A percentile compares a stretch with the other conserved stretches of the same genome.
Evolutionary conservation across 1,140 invertebrate genomes (phyloP).

Genomic region (Oreohelix idahoensis): DNA sequence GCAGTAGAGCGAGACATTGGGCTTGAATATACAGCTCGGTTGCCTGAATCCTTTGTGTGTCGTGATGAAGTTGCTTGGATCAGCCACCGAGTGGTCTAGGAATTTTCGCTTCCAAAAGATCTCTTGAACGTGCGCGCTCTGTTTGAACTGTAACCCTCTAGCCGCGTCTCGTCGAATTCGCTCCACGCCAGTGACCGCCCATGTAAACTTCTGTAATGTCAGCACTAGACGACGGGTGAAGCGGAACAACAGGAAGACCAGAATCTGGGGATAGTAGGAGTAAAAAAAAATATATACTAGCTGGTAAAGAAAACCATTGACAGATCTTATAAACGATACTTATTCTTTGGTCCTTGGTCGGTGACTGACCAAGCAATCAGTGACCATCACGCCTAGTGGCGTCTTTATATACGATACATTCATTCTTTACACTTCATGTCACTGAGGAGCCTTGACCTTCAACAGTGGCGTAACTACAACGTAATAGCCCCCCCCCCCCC

Average conservation of each 20-base stretch:
- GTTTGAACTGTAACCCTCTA: conserved; percentile 63
- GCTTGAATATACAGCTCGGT: conserved; percentile 63
- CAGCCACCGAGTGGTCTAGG: conserved; percentile 54
- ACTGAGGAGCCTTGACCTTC: too few relatives aligned
- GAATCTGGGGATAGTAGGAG: conserved; percentile 34
- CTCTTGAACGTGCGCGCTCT: conserved; percentile 66
- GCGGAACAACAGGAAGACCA: conserved; percentile 58
- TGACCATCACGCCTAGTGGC: too few relatives aligned
- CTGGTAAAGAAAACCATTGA: too few relatives aligned
- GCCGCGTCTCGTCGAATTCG: conserved; percentile 61
- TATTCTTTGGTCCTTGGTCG: too few relatives aligned
- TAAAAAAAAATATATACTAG: background rate
- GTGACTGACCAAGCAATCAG: too few relatives aligned
- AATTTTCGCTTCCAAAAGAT: conserved; percentile 67
- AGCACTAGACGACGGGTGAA: conserved; percentile 57
- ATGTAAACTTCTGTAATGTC: conserved; percentile 66
- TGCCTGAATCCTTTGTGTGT: conserved; percentile 66
- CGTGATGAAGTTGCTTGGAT: conserved; percentile 63
- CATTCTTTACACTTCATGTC: too few relatives aligned
- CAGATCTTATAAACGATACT: too few relatives aligned
- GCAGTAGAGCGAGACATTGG: conserved; percentile 64
- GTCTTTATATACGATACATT: too few relatives aligned
- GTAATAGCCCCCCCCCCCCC: too few relatives aligned
- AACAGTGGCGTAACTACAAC: too few relatives aligned
- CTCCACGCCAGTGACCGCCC: conserved; percentile 65